Conservation (phyloP, 2,888 invertebrate species). For the Pyrocoelia pectoralis region DNA sequence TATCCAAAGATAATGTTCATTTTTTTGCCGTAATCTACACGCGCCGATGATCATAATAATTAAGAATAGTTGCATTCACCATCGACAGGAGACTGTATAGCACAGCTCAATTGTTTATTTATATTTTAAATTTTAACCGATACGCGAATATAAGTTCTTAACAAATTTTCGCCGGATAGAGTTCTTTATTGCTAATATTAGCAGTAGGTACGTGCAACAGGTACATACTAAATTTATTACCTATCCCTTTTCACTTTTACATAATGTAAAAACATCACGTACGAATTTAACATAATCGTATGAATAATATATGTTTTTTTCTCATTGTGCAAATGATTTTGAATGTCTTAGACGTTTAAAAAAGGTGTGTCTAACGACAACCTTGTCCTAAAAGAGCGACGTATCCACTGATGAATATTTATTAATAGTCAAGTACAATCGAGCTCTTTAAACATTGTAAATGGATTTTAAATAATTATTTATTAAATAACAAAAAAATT, state of each 20-base stretch:
- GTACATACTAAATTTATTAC: neutral
- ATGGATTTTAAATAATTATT: neutral
- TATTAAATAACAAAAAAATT: neutral
- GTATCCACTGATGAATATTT: neutral
- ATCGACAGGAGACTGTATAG: too few species aligned
- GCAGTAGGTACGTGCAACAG: too few species aligned
- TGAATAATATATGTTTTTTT: neutral
- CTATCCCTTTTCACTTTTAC: neutral
- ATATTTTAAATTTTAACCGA: too few species aligned
- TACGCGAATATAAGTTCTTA: too few species aligned
- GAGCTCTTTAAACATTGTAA: neutral
- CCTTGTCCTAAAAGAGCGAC: slow-evolving; percentile 1
- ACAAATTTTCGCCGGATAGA: too few species aligned
- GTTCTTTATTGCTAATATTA: too few species aligned
- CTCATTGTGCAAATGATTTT: neutral
- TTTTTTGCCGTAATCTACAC: too few species aligned
- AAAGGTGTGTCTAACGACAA: neutral
- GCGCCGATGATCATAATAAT: too few species aligned
- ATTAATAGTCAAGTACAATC: neutral
- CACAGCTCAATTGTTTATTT: too few species aligned
- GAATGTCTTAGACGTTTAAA: neutral
- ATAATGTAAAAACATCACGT: neutral
- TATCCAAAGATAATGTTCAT: too few species aligned
- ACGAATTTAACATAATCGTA: neutral
- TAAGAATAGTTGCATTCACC: too few species aligned